A percentile compares a stretch with the other conserved stretches of the same genome.
Evolutionary conservation across 2,797 vertebrate species (phyloP).

Genomic region (Halcyon leucocephala): DNA sequence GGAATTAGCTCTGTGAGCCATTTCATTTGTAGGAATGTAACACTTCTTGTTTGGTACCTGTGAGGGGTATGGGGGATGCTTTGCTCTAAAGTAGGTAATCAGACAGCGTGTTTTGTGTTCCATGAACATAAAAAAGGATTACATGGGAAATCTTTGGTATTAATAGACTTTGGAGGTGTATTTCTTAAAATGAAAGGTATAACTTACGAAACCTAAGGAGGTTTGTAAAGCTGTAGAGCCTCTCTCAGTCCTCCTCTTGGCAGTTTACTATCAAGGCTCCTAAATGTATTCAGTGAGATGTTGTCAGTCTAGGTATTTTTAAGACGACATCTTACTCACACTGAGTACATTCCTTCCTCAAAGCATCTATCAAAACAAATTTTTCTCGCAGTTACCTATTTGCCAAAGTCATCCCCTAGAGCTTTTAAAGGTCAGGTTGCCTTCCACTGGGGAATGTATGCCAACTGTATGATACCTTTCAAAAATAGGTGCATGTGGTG

Average conservation of each 20-base stretch:
- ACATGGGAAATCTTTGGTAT: not conserved
- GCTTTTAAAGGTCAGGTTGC: constrained; percentile 23
- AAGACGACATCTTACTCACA: not conserved
- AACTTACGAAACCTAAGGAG: not conserved
- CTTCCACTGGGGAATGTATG: not conserved
- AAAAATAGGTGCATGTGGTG: not conserved
- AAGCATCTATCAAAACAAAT: not conserved
- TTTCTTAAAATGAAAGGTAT: not conserved
- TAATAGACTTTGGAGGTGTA: not conserved
- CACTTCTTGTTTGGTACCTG: not conserved
- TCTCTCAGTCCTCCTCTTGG: not conserved
- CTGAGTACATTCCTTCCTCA: not conserved
- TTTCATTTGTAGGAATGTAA: not conserved
- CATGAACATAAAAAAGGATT: not conserved
- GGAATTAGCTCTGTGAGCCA: not conserved
- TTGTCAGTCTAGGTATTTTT: constrained; percentile 57
- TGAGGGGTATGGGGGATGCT: not conserved
- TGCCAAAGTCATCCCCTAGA: not conserved
- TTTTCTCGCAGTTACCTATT: constrained; percentile 23
- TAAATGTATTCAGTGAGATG: constrained; percentile 61
- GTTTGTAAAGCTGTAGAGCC: constrained; percentile 23
- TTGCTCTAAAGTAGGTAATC: not conserved
- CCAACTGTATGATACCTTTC: not conserved
- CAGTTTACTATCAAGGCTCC: constrained; percentile 37
- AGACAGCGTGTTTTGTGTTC: not conserved